Percentiles rank a stretch among this genome's conserved stretches.
Evolutionary conservation across 2,888 invertebrate genomes (phyloP).

Genomic region (Drosophila nigricruria): DNA sequence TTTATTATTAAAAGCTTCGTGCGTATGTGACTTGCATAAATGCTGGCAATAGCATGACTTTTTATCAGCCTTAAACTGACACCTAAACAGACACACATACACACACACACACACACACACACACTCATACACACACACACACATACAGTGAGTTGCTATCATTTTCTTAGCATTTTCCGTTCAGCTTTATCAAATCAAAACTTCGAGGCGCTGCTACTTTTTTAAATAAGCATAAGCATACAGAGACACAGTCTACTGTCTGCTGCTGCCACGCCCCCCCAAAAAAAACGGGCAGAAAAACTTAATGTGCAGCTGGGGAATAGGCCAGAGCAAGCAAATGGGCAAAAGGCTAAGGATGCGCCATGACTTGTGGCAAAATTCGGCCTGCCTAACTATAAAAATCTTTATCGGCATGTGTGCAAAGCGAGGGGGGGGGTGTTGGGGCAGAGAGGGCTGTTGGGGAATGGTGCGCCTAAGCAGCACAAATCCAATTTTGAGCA

Average conservation of each 20-base stretch:
- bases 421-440: neutral
- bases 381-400: conserved; percentile 76
- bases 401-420: conserved; percentile 71
- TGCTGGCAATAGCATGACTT: conserved; percentile 43
- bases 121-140: neutral
- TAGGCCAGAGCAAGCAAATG: conserved; percentile 27
- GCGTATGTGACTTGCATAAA: conserved; percentile 80
- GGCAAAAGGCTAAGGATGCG: conserved; percentile 60
- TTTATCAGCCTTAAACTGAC: conserved; percentile 65
- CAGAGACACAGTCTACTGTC: conserved; percentile 40
- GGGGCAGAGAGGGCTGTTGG: too few relatives aligned
- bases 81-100: conserved; percentile 37
- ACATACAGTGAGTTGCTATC: conserved; percentile 37
- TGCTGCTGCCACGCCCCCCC: neutral
- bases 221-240: conserved; percentile 80
- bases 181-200: conserved; percentile 79
- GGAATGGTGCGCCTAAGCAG: conserved; percentile 61
- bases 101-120: neutral
- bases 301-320: conserved; percentile 78
- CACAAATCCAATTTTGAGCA: conserved; percentile 78
- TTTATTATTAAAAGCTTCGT: conserved; percentile 79
- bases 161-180: conserved; percentile 54
- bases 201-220: conserved; percentile 71
- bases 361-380: conserved; percentile 73
- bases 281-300: conserved; percentile 1